A percentile compares a stretch with the other conserved stretches of the same genome.
phyloP scores from a whole-genome alignment of 2,113 vertebrate genomes.

The Marmota flaviventris region DNA sequence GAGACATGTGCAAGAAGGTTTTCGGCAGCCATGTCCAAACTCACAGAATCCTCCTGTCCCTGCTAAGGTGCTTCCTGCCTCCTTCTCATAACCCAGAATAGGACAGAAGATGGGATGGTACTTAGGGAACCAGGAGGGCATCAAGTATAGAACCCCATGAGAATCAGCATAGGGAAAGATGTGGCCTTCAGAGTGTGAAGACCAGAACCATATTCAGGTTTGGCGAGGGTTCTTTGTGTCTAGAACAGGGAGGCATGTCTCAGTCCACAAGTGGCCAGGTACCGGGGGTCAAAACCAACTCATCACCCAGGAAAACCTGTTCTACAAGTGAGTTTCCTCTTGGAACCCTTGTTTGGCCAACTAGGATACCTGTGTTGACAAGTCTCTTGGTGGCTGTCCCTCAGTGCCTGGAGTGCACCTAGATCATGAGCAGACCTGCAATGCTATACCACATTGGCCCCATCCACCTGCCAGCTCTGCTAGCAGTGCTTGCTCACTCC shows the following conservation, averaged over 20 bases:
- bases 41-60: slow-evolving; percentile 57
- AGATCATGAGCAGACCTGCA: not conserved
- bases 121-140: slow-evolving; percentile 75
- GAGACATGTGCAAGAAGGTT: not conserved
- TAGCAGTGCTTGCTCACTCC: not conserved
- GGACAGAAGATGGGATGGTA: slow-evolving; percentile 45
- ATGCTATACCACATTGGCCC: no score
- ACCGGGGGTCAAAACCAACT: not conserved
- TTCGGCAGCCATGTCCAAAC: not conserved
- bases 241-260: not conserved
- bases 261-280: not conserved
- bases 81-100: slow-evolving; percentile 74
- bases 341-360: accelerated
- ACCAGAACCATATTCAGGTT: no score
- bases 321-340: not conserved
- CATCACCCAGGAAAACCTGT: not conserved
- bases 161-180: not conserved
- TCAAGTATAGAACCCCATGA: not conserved
- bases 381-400: not conserved
- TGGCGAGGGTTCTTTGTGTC: not conserved
- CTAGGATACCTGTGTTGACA: no score
- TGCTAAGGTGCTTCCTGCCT: slow-evolving; percentile 72
- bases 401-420: not conserved
- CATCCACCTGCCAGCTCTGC: not conserved
- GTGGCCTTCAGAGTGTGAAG: no score